Base-by-base conservation (phyloP, 2,113 vertebrate genomes). In the Oophaga pumilio region DNA sequence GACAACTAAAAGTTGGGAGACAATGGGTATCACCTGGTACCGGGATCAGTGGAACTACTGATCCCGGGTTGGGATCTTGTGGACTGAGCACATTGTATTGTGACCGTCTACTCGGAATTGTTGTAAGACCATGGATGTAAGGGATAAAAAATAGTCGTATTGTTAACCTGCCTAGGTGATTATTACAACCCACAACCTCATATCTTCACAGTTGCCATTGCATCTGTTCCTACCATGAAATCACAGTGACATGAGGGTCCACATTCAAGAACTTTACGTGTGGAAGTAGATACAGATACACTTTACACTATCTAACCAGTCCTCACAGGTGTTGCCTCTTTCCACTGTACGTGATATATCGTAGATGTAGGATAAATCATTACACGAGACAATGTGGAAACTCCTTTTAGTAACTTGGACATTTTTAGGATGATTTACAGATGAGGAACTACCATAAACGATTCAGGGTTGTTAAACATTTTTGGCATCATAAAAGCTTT, bases 371-470 rank as follows among this genome's bases (percentile, higher is more conserved):
- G 28, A 49, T 73, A 73, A 43, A 43, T 43, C 7, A 49, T 73
- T 28, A 6, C 9, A 28, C 9, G 62, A 64, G 12, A 62, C 14
- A 24, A 17, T 2, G 33, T 43, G 69, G 28, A 73, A 73, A 73
- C 33, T 73, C 69, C 28, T 28, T 33, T 71, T 71, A 71, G 17
- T 43, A 71, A 33, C 28, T 8, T 43, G 28, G 17, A 49, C 15
- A 8, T 73, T 43, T 73, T 73, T 73, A 8, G 28, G 69, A 73
- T 26, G n/a, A 26, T 68, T 68, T 68, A 73, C 28, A 43, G 33
- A 73, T 43, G 69, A 73, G 69, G 69, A 73, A 73, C 28, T 73
- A 20, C 33, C 28, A 73, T 73, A 49, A 73, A 71, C 33, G 68
- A 15, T 33, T 71, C 68, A 71, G 69, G 7, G 24, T 18, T 28